Evolutionary conservation across 2,797 vertebrate species (phyloP).

Genomic region (Pelobates cultripes): DNA sequence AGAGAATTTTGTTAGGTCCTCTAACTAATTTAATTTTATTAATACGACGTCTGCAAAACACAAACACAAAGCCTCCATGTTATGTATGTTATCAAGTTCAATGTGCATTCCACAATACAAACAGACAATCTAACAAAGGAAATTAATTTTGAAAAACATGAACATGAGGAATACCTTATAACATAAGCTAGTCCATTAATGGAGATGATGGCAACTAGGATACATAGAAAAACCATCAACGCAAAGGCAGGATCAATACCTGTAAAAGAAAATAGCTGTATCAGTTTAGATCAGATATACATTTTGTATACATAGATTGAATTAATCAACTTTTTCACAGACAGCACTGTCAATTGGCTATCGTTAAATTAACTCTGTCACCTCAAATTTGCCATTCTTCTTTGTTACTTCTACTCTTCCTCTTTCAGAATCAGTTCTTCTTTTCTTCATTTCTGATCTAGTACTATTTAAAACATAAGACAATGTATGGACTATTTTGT

Average conservation of each 20-base stretch:
- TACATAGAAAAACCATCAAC: slow-evolving; percentile 59
- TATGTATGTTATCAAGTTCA: neutral
- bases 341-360: too few species aligned
- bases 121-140: too few species aligned
- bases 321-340: too few species aligned
- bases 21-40: slow-evolving; percentile 83
- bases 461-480: too few species aligned
- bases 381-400: too few species aligned
- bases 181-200: slow-evolving; percentile 64
- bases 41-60: slow-evolving; percentile 73
- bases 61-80: neutral
- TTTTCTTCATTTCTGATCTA: too few species aligned
- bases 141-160: neutral
- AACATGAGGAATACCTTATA: slow-evolving; percentile 58
- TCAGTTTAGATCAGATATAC: neutral
- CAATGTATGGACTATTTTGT: too few species aligned
- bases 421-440: too few species aligned
- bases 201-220: slow-evolving; percentile 60
- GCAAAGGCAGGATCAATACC: slow-evolving; percentile 58
- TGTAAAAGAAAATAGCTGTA: slow-evolving; percentile 1
- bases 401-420: too few species aligned
- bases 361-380: too few species aligned
- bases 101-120: too few species aligned
- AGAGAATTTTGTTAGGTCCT: slow-evolving; percentile 82
- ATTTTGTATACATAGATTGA: too few species aligned